Base-by-base conservation (phyloP, 2,797 vertebrate species). In the Acipenser ruthenus region DNA sequence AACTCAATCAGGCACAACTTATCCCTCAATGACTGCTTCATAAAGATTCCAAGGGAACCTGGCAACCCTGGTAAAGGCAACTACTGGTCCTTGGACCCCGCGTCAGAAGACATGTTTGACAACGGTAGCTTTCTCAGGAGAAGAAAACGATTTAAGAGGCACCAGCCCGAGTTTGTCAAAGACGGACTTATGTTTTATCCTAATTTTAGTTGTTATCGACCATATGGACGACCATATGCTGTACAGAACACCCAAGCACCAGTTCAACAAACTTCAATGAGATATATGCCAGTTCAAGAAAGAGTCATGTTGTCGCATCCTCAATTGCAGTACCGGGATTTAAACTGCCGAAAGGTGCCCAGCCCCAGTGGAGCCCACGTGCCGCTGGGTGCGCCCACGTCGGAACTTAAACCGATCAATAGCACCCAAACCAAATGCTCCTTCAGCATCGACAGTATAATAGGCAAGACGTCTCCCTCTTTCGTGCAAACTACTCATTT, bases 91-190 rank as follows among this genome's bases (percentile, higher is more conserved):
- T 80, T 96, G 74, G 93, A 95, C 75, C 94, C 94, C 0, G 94
- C 92, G 1, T 93, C 93, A 0, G 91, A 88, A 77, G 93, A 92
- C 82, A 96, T 96, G 94, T 96, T 96, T 68, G 94, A 91, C 82
- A 91, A 94, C 68, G 94, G 94, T 71, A 95, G 93, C 82, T 94
- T 95, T 70, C 90, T 96, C 2, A 85, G 94, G 8, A 84, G 94
- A 18, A 87, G 93, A 69, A 93, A 93, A 76, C 84, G 94, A 12
- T 96, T 95, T 77, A 96, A 93, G 80, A 89, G 93, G 63, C 91
- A 83, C 71, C 86, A 83, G 13, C 78, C 78, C 0, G 81, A 82
- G 13, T 76, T 83, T 4, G 62, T 69, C 48, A 88, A 87, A 77
- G 83, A 88, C 0, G 86, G 80, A 67, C 67, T 87, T 4, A 48